A percentile compares a stretch with the other conserved stretches of the same genome.
phyloP scores from a whole-genome alignment of 2,797 vertebrate species.

The Eospalax fontanierii region DNA sequence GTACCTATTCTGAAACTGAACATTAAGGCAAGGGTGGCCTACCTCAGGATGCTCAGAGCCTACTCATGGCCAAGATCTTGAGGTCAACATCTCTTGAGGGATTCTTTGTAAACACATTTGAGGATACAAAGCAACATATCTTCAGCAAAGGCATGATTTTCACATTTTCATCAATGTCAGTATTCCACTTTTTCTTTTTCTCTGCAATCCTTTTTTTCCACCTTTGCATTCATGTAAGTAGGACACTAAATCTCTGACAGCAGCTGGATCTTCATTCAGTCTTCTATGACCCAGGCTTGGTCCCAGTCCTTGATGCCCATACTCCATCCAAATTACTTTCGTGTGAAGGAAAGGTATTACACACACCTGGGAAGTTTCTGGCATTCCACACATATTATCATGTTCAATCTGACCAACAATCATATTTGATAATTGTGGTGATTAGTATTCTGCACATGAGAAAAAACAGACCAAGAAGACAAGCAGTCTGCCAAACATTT shows the following conservation, averaged over 20 bases:
- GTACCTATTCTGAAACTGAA: not conserved
- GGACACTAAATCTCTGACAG: not conserved
- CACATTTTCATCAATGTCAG: not conserved
- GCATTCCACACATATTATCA: not conserved
- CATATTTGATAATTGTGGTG: not conserved
- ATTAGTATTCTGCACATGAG: not conserved
- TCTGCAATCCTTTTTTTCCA: not conserved
- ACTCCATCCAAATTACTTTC: not conserved
- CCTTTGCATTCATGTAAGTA: not conserved
- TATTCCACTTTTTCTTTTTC: not conserved
- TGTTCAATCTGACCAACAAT: not conserved
- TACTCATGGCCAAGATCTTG: constrained; percentile 1
- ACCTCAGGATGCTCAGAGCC: not conserved
- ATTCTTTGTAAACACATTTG: not conserved
- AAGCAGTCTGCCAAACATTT: not conserved
- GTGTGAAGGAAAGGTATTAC: not conserved
- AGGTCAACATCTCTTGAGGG: not conserved
- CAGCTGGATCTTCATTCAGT: not conserved
- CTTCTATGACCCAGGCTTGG: not conserved
- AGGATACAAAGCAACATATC: not conserved
- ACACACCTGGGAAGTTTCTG: not conserved
- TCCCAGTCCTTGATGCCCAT: not conserved
- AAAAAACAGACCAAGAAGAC: constrained; percentile 11
- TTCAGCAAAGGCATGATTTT: not conserved
- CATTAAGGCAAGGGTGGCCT: not conserved